Percentiles rank a stretch among this genome's conserved stretches.
These are phyloP conservation scores for Watsonalla binaria DNA, from an alignment of 2,888 invertebrate species.

Conservation along the genomic window DNA sequence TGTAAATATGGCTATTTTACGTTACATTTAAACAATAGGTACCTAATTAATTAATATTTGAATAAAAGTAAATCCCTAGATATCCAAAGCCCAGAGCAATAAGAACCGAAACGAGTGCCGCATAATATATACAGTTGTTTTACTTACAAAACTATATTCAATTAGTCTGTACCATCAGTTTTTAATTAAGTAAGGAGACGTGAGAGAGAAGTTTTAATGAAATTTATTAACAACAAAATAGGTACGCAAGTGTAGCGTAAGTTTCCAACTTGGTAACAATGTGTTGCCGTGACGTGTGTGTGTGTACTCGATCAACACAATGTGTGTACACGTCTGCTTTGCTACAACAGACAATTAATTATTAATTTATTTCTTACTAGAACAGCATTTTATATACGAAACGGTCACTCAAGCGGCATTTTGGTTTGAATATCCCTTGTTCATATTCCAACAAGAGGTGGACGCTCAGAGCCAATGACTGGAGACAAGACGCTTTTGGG, in stretches of 20 bases:
- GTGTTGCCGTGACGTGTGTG: conserved; percentile 1
- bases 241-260: conserved; percentile 23
- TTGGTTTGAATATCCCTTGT: too few relatives aligned
- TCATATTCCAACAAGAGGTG: too few relatives aligned
- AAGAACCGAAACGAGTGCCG: background rate
- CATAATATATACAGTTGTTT: background rate
- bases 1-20: too few relatives aligned
- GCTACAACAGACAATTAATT: background rate
- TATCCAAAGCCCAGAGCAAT: background rate
- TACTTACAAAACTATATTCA: conserved; percentile 8
- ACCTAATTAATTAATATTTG: too few relatives aligned
- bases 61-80: too few relatives aligned
- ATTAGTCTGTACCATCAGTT: conserved; percentile 29
- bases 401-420: background rate
- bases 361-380: background rate
- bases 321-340: background rate
- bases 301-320: background rate
- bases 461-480: too few relatives aligned
- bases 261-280: conserved; percentile 14
- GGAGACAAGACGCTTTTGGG: too few relatives aligned
- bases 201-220: conserved; percentile 33
- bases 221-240: conserved; percentile 43
- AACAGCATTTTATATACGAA: background rate
- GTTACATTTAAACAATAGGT: too few relatives aligned
- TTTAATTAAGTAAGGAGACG: conserved; percentile 45